phyloP scores from a whole-genome alignment of 1,140 invertebrate species.

The Drosophila sturtevanti region DNA sequence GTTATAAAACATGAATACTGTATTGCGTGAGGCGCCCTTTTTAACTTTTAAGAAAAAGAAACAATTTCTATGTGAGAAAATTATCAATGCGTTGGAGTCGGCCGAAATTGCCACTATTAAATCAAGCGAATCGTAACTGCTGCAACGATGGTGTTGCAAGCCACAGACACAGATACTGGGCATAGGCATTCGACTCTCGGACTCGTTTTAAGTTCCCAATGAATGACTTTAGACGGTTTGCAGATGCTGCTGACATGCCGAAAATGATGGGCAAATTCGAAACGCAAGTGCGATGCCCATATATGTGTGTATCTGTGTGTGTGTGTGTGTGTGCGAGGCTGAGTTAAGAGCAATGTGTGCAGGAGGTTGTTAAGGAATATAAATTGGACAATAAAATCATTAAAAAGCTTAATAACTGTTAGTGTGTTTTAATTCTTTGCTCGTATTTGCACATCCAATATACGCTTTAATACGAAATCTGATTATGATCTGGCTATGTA shows the following conservation, averaged over 20 bases:
- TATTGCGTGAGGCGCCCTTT: conserved; percentile 79
- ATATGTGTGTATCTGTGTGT: conserved; percentile 12
- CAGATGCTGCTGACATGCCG: conserved; percentile 52
- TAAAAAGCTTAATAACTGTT: conserved; percentile 74
- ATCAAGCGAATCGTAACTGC: conserved; percentile 64
- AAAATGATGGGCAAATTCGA: conserved; percentile 76
- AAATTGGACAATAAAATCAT: conserved; percentile 82
- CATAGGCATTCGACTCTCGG: conserved; percentile 24
- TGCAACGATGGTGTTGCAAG: conserved; percentile 25
- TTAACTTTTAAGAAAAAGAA: conserved; percentile 64
- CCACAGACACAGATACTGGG: conserved; percentile 1
- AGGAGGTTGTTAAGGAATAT: conserved; percentile 75
- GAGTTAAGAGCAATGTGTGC: background rate
- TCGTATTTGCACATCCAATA: conserved; percentile 51
- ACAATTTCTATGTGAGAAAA: conserved; percentile 75
- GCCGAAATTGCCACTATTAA: conserved; percentile 79
- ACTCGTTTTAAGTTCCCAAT: conserved; percentile 40
- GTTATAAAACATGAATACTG: conserved; percentile 77
- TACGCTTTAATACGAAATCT: conserved; percentile 21
- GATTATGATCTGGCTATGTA: background rate
- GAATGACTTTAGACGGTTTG: conserved; percentile 40
- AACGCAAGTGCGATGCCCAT: conserved; percentile 33
- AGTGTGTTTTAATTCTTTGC: conserved; percentile 50
- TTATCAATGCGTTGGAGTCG: conserved; percentile 82
- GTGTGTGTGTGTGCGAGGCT: conserved; percentile 36